Evolutionary conservation across 2,888 invertebrate genomes (phyloP).

Genomic region (Tipula vernalis): DNA sequence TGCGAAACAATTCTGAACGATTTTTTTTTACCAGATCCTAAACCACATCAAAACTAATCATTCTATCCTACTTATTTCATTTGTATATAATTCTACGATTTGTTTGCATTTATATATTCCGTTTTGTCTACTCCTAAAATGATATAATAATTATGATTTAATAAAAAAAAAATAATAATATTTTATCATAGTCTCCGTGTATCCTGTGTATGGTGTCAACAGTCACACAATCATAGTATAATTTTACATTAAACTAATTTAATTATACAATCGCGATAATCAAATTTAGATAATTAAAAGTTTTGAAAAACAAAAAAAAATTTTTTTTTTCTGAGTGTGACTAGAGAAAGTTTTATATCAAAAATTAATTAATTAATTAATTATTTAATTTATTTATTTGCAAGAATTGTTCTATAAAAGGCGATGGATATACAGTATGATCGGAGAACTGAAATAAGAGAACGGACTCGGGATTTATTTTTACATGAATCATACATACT

Average conservation of each 20-base stretch:
- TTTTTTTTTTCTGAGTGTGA: not conserved
- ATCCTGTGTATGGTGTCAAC: not conserved
- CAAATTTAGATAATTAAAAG: not conserved
- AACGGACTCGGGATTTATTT: not conserved
- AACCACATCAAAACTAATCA: not conserved
- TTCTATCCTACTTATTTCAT: not conserved
- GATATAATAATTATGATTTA: not conserved
- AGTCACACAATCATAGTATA: not conserved
- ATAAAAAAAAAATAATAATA: not conserved
- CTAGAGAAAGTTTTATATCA: not conserved
- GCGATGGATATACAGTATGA: constrained; percentile 6
- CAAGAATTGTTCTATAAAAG: constrained; percentile 12
- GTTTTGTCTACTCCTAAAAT: not conserved
- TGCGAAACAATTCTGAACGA: too few relatives aligned
- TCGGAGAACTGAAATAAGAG: not conserved
- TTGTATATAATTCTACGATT: not conserved
- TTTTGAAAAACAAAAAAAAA: not conserved
- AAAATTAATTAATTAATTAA: not conserved
- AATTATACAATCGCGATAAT: not conserved
- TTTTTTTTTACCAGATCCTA: not conserved
- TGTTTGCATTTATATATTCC: not conserved
- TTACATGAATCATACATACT: not conserved
- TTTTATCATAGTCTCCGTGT: not conserved
- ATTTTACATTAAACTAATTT: not conserved
- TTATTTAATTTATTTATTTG: not conserved